Evolutionary conservation across 2,888 invertebrate genomes (phyloP), one percentile per base, ranked within the genome.

Genomic region (Caenorhabditis sinica): DNA sequence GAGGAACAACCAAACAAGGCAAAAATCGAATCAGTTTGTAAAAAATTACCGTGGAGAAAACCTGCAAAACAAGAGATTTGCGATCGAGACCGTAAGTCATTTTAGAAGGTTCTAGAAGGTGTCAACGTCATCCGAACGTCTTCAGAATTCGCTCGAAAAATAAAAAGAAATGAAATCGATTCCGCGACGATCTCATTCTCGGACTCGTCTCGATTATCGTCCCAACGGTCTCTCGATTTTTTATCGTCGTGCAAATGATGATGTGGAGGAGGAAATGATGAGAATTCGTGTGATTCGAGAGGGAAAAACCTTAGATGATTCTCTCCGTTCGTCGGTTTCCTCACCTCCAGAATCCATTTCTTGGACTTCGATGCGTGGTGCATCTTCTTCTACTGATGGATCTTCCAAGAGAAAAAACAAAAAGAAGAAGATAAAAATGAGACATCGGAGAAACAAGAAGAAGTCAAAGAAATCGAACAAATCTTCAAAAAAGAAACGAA

Each of bases 221-320:
- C 15, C 43, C 30, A 36, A 68, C 20, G 45, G 43, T 0, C 45
- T 68, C 40, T 33, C 58, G 2, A 65, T 76, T 13, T 60, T 15
- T 11, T 76, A 76, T 65, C 58, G 20, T 17, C 75, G 56, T n/a
- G 45, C 43, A 17, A 45, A 45, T 30, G 65, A 20, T 9, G 58
- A 45, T 6, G 25, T 60, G 20, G 75, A 76, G 33, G 66, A 68
- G 49, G 58, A 68, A 45, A 60, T 68, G 75, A 60, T 76, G 58
- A 56, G 60, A 33, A 17, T 76, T 15, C n/a, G 66, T 28, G 53
- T 65, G 45, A 23, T 56, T 20, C 17, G 11, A 8, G 56, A 69
- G 15, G 69, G n/a, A 69, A 51, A 30, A 20, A 4, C 17, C 4
- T 20, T 51, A 17, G 40, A 56, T 25, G 69, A 69, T 15, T 36